Base-by-base conservation (phyloP, 2,113 vertebrate genomes). In the Numenius arquata region DNA sequence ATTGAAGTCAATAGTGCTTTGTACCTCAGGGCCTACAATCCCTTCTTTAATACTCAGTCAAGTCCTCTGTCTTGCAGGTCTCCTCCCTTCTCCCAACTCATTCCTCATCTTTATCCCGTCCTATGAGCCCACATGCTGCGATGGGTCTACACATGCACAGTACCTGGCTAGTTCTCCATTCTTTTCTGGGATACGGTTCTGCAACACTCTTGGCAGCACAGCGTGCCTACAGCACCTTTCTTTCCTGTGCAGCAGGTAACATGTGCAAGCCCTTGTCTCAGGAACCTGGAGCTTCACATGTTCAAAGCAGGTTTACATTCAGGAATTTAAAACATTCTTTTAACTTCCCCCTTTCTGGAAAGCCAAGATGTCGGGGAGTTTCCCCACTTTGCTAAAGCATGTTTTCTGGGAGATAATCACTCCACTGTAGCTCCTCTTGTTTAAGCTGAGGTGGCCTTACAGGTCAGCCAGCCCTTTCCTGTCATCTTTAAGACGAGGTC, bases 41-140 rank as follows among this genome's bases (percentile, higher is more conserved):
- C 71, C 18, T 50, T 36, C 34, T 74, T 65, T 59, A 45, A n/a
- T 36, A 53, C 25, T 19, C 26, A 15, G 3, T 12, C 17, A 70
- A 14, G 2, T 20, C 32, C 38, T 36, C 11, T 82, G 6, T 58
- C 61, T 40, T 78, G 47, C 30, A 62, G 15, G 23, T 29, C 18
- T 84, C 18, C 25, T 90, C 36, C 29, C 30, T 55, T 36, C 45
- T 66, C n/a, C n/a, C 38, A 78, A 2, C 21, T 18, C 2, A 6
- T 6, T 25, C 23, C 45, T 27, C n/a, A 20, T 7, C 48, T 38
- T 36, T 72, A 15, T 50, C 61, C 71, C 7, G 2, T 26, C 23
- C 50, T 55, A 40, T 1, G 3, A 72, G 41, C 26, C 21, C 43
- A 50, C 0, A 0, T 20, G 23, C 29, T 45, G 27, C 15, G 26